Base-by-base conservation (phyloP, 2,113 vertebrate species). In the Helogale parvula region DNA sequence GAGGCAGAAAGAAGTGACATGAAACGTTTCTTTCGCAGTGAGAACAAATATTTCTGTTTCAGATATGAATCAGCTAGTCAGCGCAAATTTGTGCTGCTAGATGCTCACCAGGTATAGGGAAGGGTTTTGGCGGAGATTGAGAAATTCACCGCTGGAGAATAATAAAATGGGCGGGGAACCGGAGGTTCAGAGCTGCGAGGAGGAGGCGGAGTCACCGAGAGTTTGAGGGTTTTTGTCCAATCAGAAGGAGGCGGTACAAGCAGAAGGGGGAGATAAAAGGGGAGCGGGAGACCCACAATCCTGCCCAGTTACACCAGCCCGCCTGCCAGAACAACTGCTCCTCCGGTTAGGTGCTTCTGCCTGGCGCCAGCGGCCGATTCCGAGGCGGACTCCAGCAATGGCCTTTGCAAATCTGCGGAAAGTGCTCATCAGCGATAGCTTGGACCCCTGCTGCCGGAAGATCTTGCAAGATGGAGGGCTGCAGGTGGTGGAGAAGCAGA, bases 391-490 rank as follows among this genome's bases (percentile, higher is more conserved):
- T 1, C 2, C 68, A 60, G 57, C 91, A 25, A 99, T 99, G 99
- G 99, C 99, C 65, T 98, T 99, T 12, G 98, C 99, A 19, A 97
- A 96, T 92, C 98, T 99, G 96, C 98, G 98, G 93, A 99, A 98
- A 17, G 98, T 99, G 74, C 98, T 99, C 77, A 99, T 99, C 97
- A 99, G 99, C 90, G 99, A 99, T 72, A 99, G 99, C 88, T 99
- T 99, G 45, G 99, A 99, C 97, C 99, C 99, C 0, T 99, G 99
- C 96, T 99, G 99, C 98, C 98, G 98, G 98, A 94, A 98, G 88
- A 99, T 99, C 80, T 98, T 99, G 98, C 99, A 99, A 95, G 99
- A 99, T 79, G 99, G 99, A 87, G 99, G 99, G 89, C 99, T 99
- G 97, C 98, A 98, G 77, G 99, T 99, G 45, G 99, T 99, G n/a